Evolutionary conservation across 2,888 invertebrate genomes (phyloP).

Genomic region (Nemapogon koenigi): DNA sequence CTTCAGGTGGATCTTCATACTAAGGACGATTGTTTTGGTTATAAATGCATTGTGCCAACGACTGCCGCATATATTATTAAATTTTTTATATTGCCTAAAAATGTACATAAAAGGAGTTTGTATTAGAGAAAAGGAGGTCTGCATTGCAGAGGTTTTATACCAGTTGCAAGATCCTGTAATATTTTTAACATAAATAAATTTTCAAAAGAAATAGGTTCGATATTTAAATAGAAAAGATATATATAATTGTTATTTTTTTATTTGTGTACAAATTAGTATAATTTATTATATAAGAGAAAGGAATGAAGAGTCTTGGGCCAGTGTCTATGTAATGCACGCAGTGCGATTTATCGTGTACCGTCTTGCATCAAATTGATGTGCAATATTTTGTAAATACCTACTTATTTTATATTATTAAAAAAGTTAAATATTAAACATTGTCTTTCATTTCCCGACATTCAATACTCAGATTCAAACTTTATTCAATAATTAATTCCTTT

Average conservation of each 20-base stretch:
- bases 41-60: neutral
- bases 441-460: neutral
- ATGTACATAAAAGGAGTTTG: too few species aligned
- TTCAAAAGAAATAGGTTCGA: too few species aligned
- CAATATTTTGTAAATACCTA: conserved; percentile 51
- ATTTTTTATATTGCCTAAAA: neutral
- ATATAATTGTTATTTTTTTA: neutral
- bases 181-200: too few species aligned
- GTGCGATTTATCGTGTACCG: neutral
- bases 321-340: neutral
- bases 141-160: too few species aligned
- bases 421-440: neutral
- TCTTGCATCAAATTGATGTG: conserved; percentile 63
- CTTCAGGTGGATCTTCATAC: conserved; percentile 28
- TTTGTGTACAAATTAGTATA: too few species aligned
- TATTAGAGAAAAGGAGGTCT: too few species aligned
- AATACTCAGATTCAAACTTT: neutral
- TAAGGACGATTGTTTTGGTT: neutral
- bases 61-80: neutral
- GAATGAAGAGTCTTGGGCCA: conserved; percentile 7
- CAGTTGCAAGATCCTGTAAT: too few species aligned
- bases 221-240: neutral
- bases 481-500: neutral
- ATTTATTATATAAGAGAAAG: conserved; percentile 2
- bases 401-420: conserved; percentile 37